Evolutionary conservation across 2,113 vertebrate species (phyloP), one percentile per base, ranked within the genome.

Genomic region (Pseudolaguvia tuberculata): DNA sequence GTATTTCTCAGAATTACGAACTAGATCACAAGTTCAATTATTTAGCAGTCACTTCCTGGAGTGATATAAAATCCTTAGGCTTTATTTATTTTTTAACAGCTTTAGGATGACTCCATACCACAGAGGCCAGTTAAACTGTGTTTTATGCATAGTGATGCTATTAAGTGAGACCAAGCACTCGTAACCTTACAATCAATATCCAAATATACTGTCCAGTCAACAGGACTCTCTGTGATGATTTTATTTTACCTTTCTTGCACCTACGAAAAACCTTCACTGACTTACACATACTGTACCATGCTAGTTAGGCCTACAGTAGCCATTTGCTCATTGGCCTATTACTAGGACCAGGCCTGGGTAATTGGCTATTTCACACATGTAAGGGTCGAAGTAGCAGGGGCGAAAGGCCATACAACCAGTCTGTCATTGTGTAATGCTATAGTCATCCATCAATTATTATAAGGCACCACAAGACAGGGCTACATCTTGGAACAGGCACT

Each of bases 361-460:
- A 97, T 98, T 97, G 96, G 92, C 93, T 96, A 96, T 97, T 97
- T 97, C 94, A 95, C 94, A 97, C 92, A 94, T 92, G 95, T 92
- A 90, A 95, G 93, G 92, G 92, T 93, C 93, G 93, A 94, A 92
- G 91, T 92, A 92, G 91, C 91, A 92, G 92, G 92, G 94, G 92
- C 91, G 92, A 98, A 94, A 97, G 95, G 94, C 88, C 94, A 94
- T 87, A 89, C 92, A 92, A 91, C 91, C 90, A 91, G 88, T 84
- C 93, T 95, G 94, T 95, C 94, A 93, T 90, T 86, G 91, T 89
- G 91, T 87, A 81, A 89, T 89, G 86, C 73, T 75, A 79, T 1
- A 62, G 84, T 92, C 94, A 85, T 97, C 92, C 93, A 96, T 98
- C 96, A 98, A 95, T 96, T 98, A 95, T 94, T 92, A 93, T 93